Evolutionary conservation across 2,113 vertebrate species (phyloP).

Genomic region (Podocnemis expansa): DNA sequence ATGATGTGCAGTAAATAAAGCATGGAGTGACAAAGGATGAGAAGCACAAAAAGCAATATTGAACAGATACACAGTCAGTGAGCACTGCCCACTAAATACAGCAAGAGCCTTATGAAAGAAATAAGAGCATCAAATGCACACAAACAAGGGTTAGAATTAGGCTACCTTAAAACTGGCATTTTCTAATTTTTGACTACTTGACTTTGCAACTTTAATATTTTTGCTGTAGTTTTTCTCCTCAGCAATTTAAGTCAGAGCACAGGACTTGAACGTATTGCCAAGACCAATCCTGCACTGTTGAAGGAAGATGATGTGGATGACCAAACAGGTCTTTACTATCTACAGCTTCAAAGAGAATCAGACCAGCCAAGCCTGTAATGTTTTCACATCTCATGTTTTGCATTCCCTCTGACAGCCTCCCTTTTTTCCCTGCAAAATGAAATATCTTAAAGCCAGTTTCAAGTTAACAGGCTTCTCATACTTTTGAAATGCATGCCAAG

Average conservation of each 20-base stretch:
- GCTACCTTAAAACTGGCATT: too few species aligned
- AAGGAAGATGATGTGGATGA: rapidly evolving
- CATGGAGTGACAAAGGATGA: background rate
- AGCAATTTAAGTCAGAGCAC: rapidly evolving
- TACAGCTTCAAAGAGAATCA: rapidly evolving
- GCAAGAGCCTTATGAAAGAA: background rate
- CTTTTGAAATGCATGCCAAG: too few species aligned
- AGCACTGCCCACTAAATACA: background rate
- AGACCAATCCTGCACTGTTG: background rate
- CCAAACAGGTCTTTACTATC: rapidly evolving
- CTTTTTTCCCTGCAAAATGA: rapidly evolving
- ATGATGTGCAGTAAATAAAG: background rate
- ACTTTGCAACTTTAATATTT: rapidly evolving
- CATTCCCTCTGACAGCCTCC: background rate
- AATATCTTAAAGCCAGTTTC: rapidly evolving
- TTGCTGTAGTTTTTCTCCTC: background rate
- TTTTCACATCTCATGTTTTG: background rate
- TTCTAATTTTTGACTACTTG: rapidly evolving
- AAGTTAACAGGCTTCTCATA: rapidly evolving
- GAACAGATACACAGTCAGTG: background rate
- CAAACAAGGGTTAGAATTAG: background rate
- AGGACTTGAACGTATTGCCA: too few species aligned
- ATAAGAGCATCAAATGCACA: background rate
- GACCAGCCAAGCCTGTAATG: rapidly evolving
- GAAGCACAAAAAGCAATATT: background rate